A percentile compares a stretch with the other conserved stretches of the same genome.
Evolutionary conservation across 2,113 vertebrate genomes (phyloP).

Genomic region (Anguilla rostrata): DNA sequence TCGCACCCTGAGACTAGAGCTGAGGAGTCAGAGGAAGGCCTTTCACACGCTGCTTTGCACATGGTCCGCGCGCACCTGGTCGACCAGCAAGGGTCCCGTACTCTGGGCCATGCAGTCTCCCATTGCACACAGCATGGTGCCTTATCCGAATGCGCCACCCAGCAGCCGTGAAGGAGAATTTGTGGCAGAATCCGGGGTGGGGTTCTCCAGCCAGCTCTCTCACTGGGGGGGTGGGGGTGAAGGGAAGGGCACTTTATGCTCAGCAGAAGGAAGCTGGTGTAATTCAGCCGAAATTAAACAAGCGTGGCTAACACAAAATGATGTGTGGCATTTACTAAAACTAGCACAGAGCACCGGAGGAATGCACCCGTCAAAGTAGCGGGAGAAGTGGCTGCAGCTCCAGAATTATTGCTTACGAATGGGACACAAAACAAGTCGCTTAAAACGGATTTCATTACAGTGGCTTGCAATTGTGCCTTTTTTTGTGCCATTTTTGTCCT

Average conservation of each 20-base stretch:
- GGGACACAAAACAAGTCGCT: background rate
- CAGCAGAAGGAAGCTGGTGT: background rate
- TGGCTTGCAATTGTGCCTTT: background rate
- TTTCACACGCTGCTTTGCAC: no score
- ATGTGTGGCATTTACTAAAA: constrained; percentile 23
- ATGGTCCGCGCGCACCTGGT: no score
- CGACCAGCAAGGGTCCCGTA: no score
- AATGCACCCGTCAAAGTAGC: background rate
- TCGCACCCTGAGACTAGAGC: no score
- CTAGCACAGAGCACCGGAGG: background rate
- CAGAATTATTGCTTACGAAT: background rate
- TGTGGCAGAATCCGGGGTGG: background rate
- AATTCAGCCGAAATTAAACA: constrained; percentile 18
- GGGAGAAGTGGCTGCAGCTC: background rate
- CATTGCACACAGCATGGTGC: no score
- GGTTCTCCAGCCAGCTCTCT: background rate
- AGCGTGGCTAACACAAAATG: constrained; percentile 23
- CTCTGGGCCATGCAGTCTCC: no score
- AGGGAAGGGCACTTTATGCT: constrained; percentile 8
- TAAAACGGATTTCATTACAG: background rate
- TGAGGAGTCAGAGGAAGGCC: no score
- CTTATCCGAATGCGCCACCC: no score
- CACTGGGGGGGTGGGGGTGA: background rate
- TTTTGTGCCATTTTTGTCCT: background rate
- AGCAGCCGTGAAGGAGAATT: background rate